Conservation (phyloP, 2,888 invertebrate species). For the Acronicta aceris region DNA sequence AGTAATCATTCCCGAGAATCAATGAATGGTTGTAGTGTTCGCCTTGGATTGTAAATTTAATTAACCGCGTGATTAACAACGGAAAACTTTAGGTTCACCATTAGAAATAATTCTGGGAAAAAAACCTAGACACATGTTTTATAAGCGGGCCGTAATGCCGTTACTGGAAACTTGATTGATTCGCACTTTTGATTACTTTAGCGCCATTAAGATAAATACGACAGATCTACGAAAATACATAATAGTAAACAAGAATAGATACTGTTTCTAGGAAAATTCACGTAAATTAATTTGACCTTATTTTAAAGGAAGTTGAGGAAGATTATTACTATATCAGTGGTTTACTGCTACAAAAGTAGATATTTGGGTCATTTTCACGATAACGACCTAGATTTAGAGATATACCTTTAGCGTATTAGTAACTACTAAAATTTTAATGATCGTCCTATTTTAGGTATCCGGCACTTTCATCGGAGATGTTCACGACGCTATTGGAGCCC, state of each 20-base stretch:
- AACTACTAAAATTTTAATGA: background rate
- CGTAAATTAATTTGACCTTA: conserved; percentile 39
- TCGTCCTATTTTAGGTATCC: conserved; percentile 85
- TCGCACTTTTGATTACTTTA: conserved; percentile 58
- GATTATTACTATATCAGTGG: conserved; percentile 23
- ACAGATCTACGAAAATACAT: conserved; percentile 19
- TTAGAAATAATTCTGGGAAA: conserved; percentile 69
- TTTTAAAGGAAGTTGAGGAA: conserved; percentile 41
- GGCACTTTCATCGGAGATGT: conserved; percentile 94
- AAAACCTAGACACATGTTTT: conserved; percentile 57
- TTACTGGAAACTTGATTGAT: conserved; percentile 62
- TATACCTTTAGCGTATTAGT: background rate
- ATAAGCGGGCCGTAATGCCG: conserved; percentile 51
- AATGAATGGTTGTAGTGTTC: conserved; percentile 66
- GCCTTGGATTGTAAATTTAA: conserved; percentile 76
- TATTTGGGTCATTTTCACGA: conserved; percentile 9
- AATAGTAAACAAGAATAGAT: conserved; percentile 29
- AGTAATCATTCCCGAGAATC: conserved; percentile 56
- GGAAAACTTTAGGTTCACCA: conserved; percentile 73
- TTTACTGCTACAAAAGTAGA: conserved; percentile 3
- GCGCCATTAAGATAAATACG: conserved; percentile 45
- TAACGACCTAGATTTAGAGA: conserved; percentile 1
- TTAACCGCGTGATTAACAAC: conserved; percentile 80
- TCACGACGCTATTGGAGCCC: conserved; percentile 92
- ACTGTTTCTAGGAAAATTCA: conserved; percentile 40